Percentiles rank a stretch among this genome's conserved stretches.
These are phyloP conservation scores for Anoplius nigerrimus DNA, from an alignment of 2,888 invertebrate species.

Conservation along the genomic window DNA sequence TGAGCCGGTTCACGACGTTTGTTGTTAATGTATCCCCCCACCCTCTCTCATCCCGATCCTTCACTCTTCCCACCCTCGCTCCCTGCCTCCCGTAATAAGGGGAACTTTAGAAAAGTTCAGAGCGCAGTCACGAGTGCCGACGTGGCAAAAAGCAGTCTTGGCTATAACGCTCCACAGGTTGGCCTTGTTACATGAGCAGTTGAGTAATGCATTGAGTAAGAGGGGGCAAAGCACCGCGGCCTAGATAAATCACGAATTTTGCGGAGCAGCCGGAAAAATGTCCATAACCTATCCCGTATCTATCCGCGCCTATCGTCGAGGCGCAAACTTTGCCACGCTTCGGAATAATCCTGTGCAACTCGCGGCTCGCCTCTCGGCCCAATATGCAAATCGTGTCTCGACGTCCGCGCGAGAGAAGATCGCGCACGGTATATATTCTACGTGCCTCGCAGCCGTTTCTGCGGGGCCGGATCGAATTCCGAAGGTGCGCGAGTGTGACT, in stretches of 20 bases:
- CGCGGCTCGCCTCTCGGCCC: too few relatives aligned
- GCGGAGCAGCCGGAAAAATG: too few relatives aligned
- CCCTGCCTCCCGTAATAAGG: neutral
- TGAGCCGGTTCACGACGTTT: neutral
- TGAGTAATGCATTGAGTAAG: slow-evolving; percentile 40
- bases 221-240: slow-evolving; percentile 8
- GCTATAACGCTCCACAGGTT: slow-evolving; percentile 13
- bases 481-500: neutral
- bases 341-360: too few relatives aligned
- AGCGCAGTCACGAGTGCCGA: slow-evolving; percentile 13
- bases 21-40: slow-evolving; percentile 7
- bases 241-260: slow-evolving; percentile 7
- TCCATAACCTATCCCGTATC: too few relatives aligned
- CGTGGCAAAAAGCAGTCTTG: slow-evolving; percentile 37
- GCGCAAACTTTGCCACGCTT: too few relatives aligned
- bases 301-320: too few relatives aligned
- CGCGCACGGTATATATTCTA: too few relatives aligned
- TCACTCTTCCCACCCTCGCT: too few relatives aligned
- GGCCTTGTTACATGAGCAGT: slow-evolving; percentile 41
- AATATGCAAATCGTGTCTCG: neutral
- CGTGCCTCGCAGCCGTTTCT: too few relatives aligned
- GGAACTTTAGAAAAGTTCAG: slow-evolving; percentile 5
- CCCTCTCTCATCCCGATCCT: too few relatives aligned
- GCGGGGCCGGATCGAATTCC: neutral
- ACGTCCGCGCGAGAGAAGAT: neutral